A percentile compares a stretch with the other conserved stretches of the same genome.
phyloP scores from a whole-genome alignment of 2,888 invertebrate genomes.

The Rhyacophila evoluta region DNA sequence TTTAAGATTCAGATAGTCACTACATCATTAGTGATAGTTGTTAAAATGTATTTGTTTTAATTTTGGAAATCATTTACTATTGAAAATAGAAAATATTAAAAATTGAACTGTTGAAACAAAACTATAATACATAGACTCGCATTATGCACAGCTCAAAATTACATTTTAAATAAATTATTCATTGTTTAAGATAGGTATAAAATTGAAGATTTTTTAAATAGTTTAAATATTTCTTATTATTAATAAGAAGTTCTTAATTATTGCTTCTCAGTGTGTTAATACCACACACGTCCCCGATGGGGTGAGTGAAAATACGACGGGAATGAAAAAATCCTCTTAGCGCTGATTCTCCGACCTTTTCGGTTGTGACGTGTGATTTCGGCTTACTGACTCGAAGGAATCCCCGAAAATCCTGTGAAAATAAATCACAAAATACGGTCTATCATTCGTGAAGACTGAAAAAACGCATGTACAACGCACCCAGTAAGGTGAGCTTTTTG shows the following conservation, averaged over 20 bases:
- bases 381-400: slow-evolving; percentile 8
- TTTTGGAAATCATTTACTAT: no score
- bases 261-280: not conserved
- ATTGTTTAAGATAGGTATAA: no score
- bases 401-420: slow-evolving; percentile 12
- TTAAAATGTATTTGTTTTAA: no score
- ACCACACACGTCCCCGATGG: not conserved
- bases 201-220: no score
- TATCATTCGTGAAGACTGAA: slow-evolving; percentile 14
- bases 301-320: not conserved
- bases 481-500: not conserved
- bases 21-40: no score
- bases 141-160: no score
- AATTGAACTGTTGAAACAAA: no score
- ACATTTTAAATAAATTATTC: no score
- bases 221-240: no score
- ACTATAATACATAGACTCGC: no score
- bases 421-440: slow-evolving; percentile 14
- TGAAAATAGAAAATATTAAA: no score
- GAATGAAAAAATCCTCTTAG: slow-evolving; percentile 11
- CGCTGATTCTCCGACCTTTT: not conserved
- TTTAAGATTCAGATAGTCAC: no score
- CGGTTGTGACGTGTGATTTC: slow-evolving; percentile 17
- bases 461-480: not conserved
- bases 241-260: not conserved